These are phyloP conservation scores for Silurus glanis DNA, from an alignment of 2,113 vertebrate species.

Conservation along the genomic window DNA sequence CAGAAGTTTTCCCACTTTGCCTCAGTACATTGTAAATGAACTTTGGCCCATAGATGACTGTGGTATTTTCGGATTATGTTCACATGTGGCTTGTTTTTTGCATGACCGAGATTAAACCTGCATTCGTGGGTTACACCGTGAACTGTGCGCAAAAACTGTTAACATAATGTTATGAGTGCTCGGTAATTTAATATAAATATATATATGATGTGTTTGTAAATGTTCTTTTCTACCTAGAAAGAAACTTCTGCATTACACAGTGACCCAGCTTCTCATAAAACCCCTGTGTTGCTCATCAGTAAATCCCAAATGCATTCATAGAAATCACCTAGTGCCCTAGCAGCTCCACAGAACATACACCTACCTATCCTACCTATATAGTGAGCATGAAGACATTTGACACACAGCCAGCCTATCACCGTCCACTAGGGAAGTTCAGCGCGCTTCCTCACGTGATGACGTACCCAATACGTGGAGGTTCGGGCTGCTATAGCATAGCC, in stretches of 20 bases:
- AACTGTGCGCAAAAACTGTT: no score
- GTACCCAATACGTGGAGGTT: conserved; percentile 32
- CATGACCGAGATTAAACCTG: no score
- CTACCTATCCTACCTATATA: neutral
- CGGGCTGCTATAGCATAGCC: conserved; percentile 9
- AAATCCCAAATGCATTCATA: neutral
- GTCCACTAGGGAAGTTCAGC: conserved; percentile 44
- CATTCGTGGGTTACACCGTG: no score
- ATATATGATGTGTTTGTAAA: neutral
- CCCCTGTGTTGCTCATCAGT: neutral
- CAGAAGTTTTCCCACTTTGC: no score
- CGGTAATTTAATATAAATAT: neutral
- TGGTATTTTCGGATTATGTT: no score
- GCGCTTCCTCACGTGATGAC: conserved; percentile 67
- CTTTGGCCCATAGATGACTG: no score
- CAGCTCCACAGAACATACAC: neutral
- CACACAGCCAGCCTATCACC: neutral
- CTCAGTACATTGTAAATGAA: no score
- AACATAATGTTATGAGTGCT: no score
- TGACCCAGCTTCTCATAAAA: neutral
- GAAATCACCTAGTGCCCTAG: neutral
- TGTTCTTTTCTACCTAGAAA: neutral
- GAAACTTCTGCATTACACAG: neutral
- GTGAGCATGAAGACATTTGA: neutral
- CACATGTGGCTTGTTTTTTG: no score